These are phyloP conservation scores for Ictalurus furcatus DNA, from an alignment of 2,113 vertebrate genomes.

Conservation along the genomic window DNA sequence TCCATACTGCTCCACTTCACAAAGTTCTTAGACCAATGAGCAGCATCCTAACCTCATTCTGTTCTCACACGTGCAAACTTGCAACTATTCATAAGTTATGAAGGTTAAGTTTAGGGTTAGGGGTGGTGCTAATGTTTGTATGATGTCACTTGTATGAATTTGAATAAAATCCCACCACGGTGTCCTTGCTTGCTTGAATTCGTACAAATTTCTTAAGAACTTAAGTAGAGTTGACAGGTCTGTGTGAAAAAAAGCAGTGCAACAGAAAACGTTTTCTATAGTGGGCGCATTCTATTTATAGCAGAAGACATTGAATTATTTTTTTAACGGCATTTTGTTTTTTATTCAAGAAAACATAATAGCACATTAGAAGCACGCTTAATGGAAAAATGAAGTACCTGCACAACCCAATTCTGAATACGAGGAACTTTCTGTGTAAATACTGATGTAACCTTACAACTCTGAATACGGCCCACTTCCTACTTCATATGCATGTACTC, in stretches of 20 bases:
- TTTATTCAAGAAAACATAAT: not conserved
- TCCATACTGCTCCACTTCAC: conserved; percentile 39
- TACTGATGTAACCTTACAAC: not conserved
- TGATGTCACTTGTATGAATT: not conserved
- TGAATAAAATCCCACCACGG: not conserved
- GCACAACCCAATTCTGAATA: not conserved
- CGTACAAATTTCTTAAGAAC: not conserved
- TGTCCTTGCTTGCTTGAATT: not conserved
- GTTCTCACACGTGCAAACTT: not conserved
- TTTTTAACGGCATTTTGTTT: not conserved
- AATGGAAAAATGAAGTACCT: not conserved
- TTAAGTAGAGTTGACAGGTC: not conserved
- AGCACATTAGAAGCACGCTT: not conserved
- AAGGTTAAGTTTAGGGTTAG: not conserved
- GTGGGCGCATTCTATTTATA: not conserved
- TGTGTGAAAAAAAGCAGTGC: not conserved
- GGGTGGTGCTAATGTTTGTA: not conserved
- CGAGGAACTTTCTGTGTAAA: not conserved
- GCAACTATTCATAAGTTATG: not conserved
- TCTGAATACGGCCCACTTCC: not conserved
- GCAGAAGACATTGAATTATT: not conserved
- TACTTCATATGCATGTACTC: not conserved
- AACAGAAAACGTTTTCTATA: not conserved
- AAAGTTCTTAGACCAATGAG: conserved; percentile 17
- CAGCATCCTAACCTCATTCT: conserved; percentile 4